Evolutionary conservation across 2,888 invertebrate genomes (phyloP).

Genomic region (Meloe dianella): DNA sequence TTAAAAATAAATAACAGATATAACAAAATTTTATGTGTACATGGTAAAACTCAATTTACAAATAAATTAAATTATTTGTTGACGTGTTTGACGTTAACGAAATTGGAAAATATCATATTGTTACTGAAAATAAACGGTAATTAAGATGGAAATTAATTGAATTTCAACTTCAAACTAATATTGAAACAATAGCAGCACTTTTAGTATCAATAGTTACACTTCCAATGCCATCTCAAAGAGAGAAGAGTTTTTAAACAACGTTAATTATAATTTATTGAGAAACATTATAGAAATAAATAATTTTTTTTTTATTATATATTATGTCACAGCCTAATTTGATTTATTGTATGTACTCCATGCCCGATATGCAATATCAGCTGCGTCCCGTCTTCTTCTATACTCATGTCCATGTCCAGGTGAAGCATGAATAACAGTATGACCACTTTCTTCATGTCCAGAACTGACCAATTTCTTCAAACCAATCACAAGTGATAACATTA

Average conservation of each 20-base stretch:
- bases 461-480: slow-evolving; percentile 75
- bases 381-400: slow-evolving; percentile 59
- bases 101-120: not conserved
- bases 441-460: slow-evolving; percentile 60
- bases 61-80: not conserved
- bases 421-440: slow-evolving; percentile 63
- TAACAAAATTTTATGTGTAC: slow-evolving; percentile 13
- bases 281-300: not conserved
- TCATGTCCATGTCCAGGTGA: slow-evolving; percentile 63
- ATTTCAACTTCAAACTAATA: not conserved
- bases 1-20: slow-evolving; percentile 29
- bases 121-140: not conserved
- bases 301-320: not conserved
- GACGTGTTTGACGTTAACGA: not conserved
- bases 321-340: slow-evolving; percentile 36
- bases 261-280: slow-evolving; percentile 16
- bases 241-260: slow-evolving; percentile 14
- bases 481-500: slow-evolving; percentile 76
- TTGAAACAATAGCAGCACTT: not conserved
- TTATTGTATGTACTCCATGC: slow-evolving; percentile 59
- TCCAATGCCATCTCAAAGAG: slow-evolving; percentile 13
- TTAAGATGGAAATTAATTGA: not conserved
- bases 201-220: not conserved
- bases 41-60: slow-evolving; percentile 13
- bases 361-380: slow-evolving; percentile 55